Evolutionary conservation across 2,113 vertebrate species (phyloP).

Genomic region (Percopsis transmontana): DNA sequence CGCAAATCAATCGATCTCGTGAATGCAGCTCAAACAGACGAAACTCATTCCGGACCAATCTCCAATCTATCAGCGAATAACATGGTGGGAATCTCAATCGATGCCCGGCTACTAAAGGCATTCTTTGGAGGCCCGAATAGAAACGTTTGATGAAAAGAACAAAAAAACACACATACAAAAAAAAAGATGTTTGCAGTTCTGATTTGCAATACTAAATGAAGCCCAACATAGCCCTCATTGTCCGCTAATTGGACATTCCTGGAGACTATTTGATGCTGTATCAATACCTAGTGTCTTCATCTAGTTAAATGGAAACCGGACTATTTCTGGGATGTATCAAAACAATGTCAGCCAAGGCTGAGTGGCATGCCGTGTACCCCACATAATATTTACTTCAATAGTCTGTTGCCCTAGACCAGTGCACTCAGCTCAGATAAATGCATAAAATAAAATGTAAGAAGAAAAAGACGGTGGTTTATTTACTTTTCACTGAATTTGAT

Average conservation of each 20-base stretch:
- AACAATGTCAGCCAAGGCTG: not conserved
- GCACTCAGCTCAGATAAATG: too few species aligned
- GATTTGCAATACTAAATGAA: conserved; percentile 30
- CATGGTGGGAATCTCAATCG: too few species aligned
- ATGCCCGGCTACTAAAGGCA: conserved; percentile 18
- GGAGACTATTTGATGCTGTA: conserved; percentile 45
- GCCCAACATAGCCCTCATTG: not conserved
- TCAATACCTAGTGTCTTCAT: conserved; percentile 24
- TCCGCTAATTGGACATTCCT: conserved; percentile 41
- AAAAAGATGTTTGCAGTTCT: conserved; percentile 28
- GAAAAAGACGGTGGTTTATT: too few species aligned
- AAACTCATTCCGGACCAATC: too few species aligned
- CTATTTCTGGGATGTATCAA: conserved; percentile 14
- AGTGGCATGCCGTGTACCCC: too few species aligned
- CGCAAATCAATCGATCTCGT: too few species aligned
- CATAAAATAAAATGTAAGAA: too few species aligned
- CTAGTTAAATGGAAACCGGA: conserved; percentile 20
- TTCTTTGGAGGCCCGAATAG: conserved; percentile 17
- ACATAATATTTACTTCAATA: too few species aligned
- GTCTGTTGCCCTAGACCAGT: too few species aligned
- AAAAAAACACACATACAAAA: conserved; percentile 25
- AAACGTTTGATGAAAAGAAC: conserved; percentile 28
- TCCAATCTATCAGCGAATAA: too few species aligned
- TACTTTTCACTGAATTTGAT: too few species aligned
- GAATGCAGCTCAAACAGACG: too few species aligned